These are phyloP conservation scores for Hedya salicella DNA, from an alignment of 2,888 invertebrate genomes.

Conservation along the genomic window DNA sequence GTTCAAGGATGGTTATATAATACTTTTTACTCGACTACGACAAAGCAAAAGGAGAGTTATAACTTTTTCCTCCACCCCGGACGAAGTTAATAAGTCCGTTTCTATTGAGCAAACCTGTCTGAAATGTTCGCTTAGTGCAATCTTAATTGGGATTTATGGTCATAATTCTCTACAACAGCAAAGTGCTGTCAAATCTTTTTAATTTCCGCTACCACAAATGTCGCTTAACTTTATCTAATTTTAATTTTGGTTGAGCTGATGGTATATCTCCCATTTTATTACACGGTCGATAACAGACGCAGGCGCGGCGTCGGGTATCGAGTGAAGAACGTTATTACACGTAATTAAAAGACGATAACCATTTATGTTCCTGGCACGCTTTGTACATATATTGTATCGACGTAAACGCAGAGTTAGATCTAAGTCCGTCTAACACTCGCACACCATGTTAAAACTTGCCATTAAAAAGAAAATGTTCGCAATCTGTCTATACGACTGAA, in stretches of 20 bases:
- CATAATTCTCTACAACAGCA: no score
- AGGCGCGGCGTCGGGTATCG: constrained; percentile 64
- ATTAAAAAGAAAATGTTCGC: constrained; percentile 85
- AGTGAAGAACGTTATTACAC: constrained; percentile 73
- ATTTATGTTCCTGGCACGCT: constrained; percentile 67
- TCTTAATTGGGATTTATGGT: no score
- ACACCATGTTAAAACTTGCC: constrained; percentile 73
- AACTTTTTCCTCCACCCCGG: no score
- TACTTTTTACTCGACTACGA: no score
- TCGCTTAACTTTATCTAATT: background rate
- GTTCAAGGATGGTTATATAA: no score
- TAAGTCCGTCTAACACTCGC: constrained; percentile 70
- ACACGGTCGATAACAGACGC: constrained; percentile 40
- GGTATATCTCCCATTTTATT: constrained; percentile 16
- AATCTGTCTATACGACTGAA: constrained; percentile 83
- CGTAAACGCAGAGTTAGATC: constrained; percentile 64
- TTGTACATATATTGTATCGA: constrained; percentile 67
- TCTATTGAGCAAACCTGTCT: no score
- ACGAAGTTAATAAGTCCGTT: no score
- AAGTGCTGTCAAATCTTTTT: no score
- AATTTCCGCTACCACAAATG: background rate
- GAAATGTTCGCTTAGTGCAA: no score
- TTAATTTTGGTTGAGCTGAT: background rate
- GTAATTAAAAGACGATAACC: constrained; percentile 78
- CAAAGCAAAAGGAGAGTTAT: no score